These are phyloP conservation scores for Syndactyla subalaris DNA, from an alignment of 2,797 vertebrate genomes.

Conservation along the genomic window DNA sequence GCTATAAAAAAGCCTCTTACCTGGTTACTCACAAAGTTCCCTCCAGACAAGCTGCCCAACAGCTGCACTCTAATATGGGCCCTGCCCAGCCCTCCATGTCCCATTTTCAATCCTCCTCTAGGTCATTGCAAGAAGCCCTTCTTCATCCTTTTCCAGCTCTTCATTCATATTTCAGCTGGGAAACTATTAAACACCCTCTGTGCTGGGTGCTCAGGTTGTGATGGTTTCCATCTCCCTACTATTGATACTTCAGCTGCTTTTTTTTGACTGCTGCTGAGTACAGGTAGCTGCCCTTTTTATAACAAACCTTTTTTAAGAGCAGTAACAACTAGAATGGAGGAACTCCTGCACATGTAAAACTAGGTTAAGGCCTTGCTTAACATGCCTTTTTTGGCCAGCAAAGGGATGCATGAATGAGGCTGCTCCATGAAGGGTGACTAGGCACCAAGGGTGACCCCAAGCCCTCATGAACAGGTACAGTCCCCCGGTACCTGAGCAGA, in stretches of 20 bases:
- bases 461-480: background rate
- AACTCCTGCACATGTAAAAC: background rate
- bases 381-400: background rate
- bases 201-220: background rate
- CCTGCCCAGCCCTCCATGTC: rapidly evolving
- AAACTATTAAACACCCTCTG: background rate
- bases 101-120: background rate
- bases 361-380: background rate
- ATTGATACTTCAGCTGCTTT: background rate
- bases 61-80: rapidly evolving
- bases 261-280: background rate
- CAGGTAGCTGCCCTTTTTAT: background rate
- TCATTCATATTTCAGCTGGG: background rate
- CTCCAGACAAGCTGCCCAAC: background rate
- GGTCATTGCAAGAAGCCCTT: background rate
- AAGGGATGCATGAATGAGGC: background rate
- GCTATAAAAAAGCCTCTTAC: background rate
- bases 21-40: rapidly evolving
- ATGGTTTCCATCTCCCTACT: background rate
- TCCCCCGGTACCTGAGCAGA: background rate
- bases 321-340: background rate
- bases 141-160: background rate
- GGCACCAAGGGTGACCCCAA: background rate
- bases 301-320: background rate
- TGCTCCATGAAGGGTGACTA: background rate